A percentile compares a stretch with the other conserved stretches of the same genome.
Conservation (phyloP, 1,140 invertebrate species). For the Periplaneta americana region DNA sequence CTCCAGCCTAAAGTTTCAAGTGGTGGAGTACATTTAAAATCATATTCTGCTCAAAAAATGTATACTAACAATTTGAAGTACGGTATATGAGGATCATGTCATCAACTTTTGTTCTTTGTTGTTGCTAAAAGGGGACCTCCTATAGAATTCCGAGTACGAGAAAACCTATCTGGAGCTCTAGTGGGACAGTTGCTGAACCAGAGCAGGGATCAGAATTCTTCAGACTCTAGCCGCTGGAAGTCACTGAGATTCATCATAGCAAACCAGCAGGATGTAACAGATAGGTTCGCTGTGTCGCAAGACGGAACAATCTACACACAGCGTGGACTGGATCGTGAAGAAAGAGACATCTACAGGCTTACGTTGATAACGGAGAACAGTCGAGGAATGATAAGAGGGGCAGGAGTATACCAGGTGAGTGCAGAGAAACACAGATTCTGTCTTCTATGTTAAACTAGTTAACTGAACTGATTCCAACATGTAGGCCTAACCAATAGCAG, state of each 20-base stretch:
- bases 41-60: too few species aligned
- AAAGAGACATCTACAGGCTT: constrained; percentile 62
- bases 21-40: too few species aligned
- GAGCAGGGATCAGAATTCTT: neutral
- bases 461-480: too few species aligned
- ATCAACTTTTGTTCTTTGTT: too few species aligned
- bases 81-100: too few species aligned
- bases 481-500: too few species aligned
- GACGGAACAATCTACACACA: constrained; percentile 76
- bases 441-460: too few species aligned
- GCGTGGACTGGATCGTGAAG: constrained; percentile 70
- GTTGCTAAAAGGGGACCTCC: constrained; percentile 30
- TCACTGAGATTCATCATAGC: constrained; percentile 63
- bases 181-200: constrained; percentile 57
- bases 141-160: constrained; percentile 67
- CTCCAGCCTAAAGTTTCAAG: too few species aligned
- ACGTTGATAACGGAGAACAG: constrained; percentile 73
- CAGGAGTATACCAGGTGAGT: constrained; percentile 62
- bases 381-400: constrained; percentile 52
- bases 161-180: constrained; percentile 67
- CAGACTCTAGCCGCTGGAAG: constrained; percentile 26
- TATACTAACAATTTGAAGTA: too few species aligned
- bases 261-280: constrained; percentile 70
- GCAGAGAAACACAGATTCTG: neutral
- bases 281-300: constrained; percentile 64